phyloP scores from a whole-genome alignment of 2,888 invertebrate genomes.

The Hedychridium roseum region DNA sequence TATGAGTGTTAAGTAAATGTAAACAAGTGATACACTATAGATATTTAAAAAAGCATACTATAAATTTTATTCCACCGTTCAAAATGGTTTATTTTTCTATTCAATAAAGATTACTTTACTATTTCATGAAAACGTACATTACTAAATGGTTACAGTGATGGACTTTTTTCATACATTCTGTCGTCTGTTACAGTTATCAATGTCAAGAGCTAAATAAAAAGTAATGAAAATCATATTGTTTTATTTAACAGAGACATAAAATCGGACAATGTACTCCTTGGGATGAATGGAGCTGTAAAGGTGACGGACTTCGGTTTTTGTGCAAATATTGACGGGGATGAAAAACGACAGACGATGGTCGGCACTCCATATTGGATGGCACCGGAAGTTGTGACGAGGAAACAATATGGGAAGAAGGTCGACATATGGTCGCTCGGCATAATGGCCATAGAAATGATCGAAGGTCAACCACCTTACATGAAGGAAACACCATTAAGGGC shows the following conservation, averaged over 20 bases:
- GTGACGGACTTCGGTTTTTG: constrained; percentile 98
- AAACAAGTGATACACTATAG: too few species aligned
- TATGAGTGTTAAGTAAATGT: too few species aligned
- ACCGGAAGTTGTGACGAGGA: constrained; percentile 90
- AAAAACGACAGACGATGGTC: constrained; percentile 96
- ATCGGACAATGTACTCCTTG: constrained; percentile 95
- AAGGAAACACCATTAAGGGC: constrained; percentile 93
- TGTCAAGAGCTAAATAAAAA: too few species aligned
- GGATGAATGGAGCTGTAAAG: constrained; percentile 91
- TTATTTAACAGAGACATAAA: constrained; percentile 97
- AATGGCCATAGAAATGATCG: constrained; percentile 97
- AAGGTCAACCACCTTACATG: constrained; percentile 96
- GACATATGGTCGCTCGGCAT: constrained; percentile 97
- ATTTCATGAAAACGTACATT: too few species aligned
- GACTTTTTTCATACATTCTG: too few species aligned
- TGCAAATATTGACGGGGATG: constrained; percentile 94
- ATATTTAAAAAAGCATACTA: too few species aligned
- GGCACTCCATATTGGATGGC: constrained; percentile 99
- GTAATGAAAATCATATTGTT: too few species aligned
- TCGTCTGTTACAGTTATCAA: too few species aligned
- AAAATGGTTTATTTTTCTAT: too few species aligned
- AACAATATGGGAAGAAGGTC: constrained; percentile 92
- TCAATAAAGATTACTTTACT: too few species aligned
- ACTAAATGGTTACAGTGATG: too few species aligned
- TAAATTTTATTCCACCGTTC: too few species aligned